Percentiles rank a stretch among this genome's conserved stretches.
Evolutionary conservation across 2,888 invertebrate genomes (phyloP).

Genomic region (Drosophila borealis): DNA sequence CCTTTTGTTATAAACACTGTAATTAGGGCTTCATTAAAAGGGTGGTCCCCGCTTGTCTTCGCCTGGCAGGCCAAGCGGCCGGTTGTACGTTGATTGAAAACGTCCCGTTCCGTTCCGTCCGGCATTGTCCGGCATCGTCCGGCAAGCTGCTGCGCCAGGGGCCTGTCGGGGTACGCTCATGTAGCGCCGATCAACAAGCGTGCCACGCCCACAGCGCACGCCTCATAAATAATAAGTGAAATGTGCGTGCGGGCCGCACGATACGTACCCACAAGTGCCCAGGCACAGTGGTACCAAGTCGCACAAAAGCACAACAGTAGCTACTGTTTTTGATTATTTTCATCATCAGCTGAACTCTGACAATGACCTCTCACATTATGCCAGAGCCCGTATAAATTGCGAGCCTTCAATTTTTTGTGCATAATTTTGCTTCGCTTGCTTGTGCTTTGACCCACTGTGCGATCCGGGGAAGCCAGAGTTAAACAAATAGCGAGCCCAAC

Average conservation of each 20-base stretch:
- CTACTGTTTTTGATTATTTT: constrained; percentile 3
- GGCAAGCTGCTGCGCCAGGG: not conserved
- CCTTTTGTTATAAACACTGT: constrained; percentile 85
- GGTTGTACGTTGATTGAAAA: constrained; percentile 74
- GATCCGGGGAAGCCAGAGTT: constrained; percentile 23
- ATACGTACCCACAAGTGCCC: constrained; percentile 18
- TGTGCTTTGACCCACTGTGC: constrained; percentile 40
- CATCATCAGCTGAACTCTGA: no score
- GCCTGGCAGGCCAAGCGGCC: constrained; percentile 65
- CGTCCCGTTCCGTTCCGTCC: constrained; percentile 36
- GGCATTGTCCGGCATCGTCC: constrained; percentile 10
- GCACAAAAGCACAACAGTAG: not conserved
- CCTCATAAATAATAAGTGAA: constrained; percentile 83
- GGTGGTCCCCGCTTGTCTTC: constrained; percentile 85
- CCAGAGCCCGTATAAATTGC: no score
- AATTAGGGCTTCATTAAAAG: constrained; percentile 85
- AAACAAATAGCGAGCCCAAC: constrained; percentile 82
- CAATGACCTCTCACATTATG: no score
- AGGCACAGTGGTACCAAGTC: constrained; percentile 47
- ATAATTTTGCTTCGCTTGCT: not conserved
- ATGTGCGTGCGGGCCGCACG: constrained; percentile 65
- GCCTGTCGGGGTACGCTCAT: constrained; percentile 37
- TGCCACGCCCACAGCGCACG: constrained; percentile 83
- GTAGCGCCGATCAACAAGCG: constrained; percentile 82
- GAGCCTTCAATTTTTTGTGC: no score